Percentiles rank a stretch among this genome's conserved stretches.
These are phyloP conservation scores for Apotomis betuletana DNA, from an alignment of 2,888 invertebrate genomes.

Conservation along the genomic window DNA sequence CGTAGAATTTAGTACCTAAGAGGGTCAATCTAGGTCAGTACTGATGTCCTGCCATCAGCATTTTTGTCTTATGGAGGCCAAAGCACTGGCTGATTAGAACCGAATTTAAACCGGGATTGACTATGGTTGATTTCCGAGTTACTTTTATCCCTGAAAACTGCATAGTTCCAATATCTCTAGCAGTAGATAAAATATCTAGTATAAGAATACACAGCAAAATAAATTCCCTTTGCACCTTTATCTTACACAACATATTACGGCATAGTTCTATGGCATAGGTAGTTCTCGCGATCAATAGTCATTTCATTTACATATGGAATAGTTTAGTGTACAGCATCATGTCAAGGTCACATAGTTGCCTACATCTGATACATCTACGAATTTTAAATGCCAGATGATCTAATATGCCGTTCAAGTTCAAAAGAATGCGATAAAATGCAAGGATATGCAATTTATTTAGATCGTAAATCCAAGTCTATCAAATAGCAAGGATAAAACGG, in stretches of 20 bases:
- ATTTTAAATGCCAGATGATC: slow-evolving; percentile 15
- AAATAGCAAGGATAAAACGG: too few relatives aligned
- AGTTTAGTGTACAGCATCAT: slow-evolving; percentile 9
- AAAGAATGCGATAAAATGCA: slow-evolving; percentile 1
- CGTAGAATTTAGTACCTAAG: too few relatives aligned
- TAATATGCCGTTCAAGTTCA: background rate
- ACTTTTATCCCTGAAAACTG: too few relatives aligned
- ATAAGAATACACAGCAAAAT: slow-evolving; percentile 1
- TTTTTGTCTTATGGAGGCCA: too few relatives aligned
- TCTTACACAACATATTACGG: slow-evolving; percentile 31
- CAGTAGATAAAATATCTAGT: too few relatives aligned
- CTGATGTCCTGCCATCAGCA: too few relatives aligned
- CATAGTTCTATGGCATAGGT: slow-evolving; percentile 12
- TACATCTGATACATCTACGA: slow-evolving; percentile 10
- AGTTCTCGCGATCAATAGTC: slow-evolving; percentile 9
- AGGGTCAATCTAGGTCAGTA: too few relatives aligned
- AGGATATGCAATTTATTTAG: background rate
- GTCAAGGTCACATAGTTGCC: slow-evolving; percentile 29
- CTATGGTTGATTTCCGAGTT: too few relatives aligned
- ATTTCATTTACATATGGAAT: slow-evolving; percentile 36
- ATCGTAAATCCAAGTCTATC: too few relatives aligned
- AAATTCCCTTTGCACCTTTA: slow-evolving; percentile 5
- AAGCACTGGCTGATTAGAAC: too few relatives aligned
- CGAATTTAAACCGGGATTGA: too few relatives aligned
- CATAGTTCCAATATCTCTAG: too few relatives aligned